Base-by-base conservation (phyloP, 2,113 vertebrate species). In the Upupa epops region DNA sequence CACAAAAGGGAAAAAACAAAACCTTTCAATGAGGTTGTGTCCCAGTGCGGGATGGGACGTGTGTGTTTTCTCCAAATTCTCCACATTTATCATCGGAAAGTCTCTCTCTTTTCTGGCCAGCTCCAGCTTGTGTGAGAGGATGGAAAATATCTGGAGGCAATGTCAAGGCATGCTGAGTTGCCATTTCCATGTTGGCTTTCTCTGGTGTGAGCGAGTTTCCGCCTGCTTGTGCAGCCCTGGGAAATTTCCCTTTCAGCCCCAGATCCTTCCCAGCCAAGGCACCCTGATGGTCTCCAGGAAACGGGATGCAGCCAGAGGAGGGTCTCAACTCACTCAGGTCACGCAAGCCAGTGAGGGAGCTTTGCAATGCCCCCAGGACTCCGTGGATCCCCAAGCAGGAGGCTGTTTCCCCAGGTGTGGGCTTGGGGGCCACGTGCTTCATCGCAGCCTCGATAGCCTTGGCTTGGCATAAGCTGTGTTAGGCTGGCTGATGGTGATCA, bases 141-240 rank as follows among this genome's bases (percentile, higher is more conserved):
- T 94, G 91, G 91, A 93, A 95, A 95, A 95, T 96, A 94, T 94
- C 93, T 96, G 84, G 88, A 91, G 91, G 95, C 91, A 92, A 96
- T 86, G 89, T 94, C 92, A 92, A 94, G 83, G 78, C 94, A 78
- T 29, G 73, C 92, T 90, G 96, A 93, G 86, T 78, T 93, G 92
- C 92, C 95, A 94, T 96, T 96, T 95, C 93, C 93, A 92, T 19
- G 18, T 95, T 92, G 88, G 84, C 92, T 88, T 93, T 93, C 83
- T 86, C 93, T 89, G 77, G 80, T 79, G 83, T 81, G 66, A 89
- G 48, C 7, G 2, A 87, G 86, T 96, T 95, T 94, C 95, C 91
- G 6, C 71, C 76, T 86, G 90, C 73, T 88, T 83, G 34, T 71
- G 88, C 86, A 90, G 76, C 65, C 80, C 86, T 84, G 77, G 93